Evolutionary conservation across 2,113 vertebrate genomes (phyloP).

Genomic region (Triplophysa dalaica): DNA sequence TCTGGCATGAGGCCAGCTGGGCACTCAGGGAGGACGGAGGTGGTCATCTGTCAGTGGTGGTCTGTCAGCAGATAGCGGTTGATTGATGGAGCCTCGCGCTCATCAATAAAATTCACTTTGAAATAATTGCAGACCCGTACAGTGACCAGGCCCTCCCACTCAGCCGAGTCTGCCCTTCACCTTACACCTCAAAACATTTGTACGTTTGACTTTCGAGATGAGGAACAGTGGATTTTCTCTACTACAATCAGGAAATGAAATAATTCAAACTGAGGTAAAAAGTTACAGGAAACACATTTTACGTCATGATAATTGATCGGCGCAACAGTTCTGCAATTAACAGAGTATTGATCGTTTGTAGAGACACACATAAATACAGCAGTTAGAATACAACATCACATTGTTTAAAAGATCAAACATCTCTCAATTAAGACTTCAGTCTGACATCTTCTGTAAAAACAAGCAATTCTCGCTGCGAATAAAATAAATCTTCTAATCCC

Average conservation of each 20-base stretch:
- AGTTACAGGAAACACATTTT: background rate
- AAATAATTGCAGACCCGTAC: constrained; percentile 60
- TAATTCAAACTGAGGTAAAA: background rate
- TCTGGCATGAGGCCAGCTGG: constrained; percentile 21
- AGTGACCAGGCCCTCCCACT: constrained; percentile 22
- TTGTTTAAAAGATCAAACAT: background rate
- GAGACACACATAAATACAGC: background rate
- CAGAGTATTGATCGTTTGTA: background rate
- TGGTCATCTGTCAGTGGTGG: constrained; percentile 47
- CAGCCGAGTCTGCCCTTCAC: constrained; percentile 1
- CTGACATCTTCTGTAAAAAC: background rate
- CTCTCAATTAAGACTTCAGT: background rate
- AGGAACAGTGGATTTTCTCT: background rate
- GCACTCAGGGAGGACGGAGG: constrained; percentile 36
- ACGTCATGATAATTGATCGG: background rate
- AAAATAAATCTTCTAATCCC: constrained; percentile 23
- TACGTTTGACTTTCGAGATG: background rate
- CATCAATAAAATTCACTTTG: constrained; percentile 65
- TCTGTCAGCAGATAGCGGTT: constrained; percentile 65
- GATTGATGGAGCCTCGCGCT: constrained; percentile 60
- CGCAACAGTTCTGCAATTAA: background rate
- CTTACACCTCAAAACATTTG: background rate
- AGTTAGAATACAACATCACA: too few relatives aligned
- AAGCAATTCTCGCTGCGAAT: background rate
- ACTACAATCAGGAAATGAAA: background rate